Evolutionary conservation across 2,113 vertebrate species (phyloP).

Genomic region (Calidris pugnax): DNA sequence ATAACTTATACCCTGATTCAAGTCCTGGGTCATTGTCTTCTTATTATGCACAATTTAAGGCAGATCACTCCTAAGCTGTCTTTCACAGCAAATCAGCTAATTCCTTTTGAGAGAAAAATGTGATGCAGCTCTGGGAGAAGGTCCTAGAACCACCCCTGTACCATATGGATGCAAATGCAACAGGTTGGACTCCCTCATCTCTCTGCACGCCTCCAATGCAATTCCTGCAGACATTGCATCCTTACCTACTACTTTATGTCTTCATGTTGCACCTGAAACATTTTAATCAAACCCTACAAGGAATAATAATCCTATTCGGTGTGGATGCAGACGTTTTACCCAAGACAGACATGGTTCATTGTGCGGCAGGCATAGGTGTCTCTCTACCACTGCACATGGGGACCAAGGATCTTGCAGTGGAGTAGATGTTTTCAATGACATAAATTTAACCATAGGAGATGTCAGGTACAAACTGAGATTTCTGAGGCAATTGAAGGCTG

Average conservation of each 20-base stretch:
- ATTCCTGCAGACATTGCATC: background rate
- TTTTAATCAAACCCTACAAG: background rate
- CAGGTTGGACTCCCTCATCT: background rate
- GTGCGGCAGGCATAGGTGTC: background rate
- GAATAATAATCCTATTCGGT: background rate
- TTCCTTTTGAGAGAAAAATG: background rate
- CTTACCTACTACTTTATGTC: background rate
- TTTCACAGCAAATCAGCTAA: background rate
- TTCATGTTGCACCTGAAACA: background rate
- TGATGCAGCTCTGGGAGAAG: background rate
- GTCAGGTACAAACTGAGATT: background rate
- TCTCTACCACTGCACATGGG: background rate
- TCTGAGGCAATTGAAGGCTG: background rate
- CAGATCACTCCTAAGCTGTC: background rate
- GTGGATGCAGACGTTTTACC: background rate
- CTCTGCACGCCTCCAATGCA: background rate
- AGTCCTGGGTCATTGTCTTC: background rate
- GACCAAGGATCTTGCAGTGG: background rate
- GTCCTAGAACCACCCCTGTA: background rate
- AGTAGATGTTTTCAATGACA: background rate
- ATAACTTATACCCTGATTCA: background rate
- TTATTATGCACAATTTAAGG: background rate
- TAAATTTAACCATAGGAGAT: background rate
- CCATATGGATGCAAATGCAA: background rate
- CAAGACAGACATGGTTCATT: fast-evolving